Evolutionary conservation across 2,113 vertebrate species (phyloP).

Genomic region (Tichodroma muraria): DNA sequence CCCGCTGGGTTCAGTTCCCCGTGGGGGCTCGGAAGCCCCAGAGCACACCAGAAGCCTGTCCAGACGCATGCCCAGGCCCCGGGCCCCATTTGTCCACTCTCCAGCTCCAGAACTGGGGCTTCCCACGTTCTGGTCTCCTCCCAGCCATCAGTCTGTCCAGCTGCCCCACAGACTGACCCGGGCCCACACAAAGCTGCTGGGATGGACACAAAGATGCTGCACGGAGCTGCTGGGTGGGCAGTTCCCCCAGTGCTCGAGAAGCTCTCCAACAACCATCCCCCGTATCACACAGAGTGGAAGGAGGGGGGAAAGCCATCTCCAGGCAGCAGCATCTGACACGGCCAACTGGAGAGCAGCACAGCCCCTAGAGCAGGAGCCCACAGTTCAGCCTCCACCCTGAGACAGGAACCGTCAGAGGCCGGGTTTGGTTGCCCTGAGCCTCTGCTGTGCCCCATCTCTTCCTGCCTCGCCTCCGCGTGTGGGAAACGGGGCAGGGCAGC

Average conservation of each 20-base stretch:
- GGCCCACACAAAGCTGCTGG: neutral
- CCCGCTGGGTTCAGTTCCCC: too few relatives aligned
- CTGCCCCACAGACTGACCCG: accelerated
- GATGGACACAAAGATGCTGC: too few relatives aligned
- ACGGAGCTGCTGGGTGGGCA: accelerated
- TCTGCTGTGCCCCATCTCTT: too few relatives aligned
- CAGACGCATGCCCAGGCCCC: neutral
- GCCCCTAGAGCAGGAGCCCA: too few relatives aligned
- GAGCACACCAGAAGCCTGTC: neutral
- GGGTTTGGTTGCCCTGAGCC: too few relatives aligned
- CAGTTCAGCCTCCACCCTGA: too few relatives aligned
- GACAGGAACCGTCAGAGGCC: too few relatives aligned
- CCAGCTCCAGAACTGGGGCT: neutral
- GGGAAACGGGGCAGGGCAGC: neutral
- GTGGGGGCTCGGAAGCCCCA: neutral
- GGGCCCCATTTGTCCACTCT: neutral
- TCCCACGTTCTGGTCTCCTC: neutral
- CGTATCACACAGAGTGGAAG: accelerated
- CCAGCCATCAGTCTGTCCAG: neutral
- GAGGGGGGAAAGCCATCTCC: neutral
- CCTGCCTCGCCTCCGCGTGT: too few relatives aligned
- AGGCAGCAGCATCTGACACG: neutral
- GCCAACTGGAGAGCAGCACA: neutral
- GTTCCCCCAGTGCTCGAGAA: neutral
- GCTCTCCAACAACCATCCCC: neutral